Conservation (phyloP, 1,140 invertebrate genomes). For the Ephestia elutella region DNA sequence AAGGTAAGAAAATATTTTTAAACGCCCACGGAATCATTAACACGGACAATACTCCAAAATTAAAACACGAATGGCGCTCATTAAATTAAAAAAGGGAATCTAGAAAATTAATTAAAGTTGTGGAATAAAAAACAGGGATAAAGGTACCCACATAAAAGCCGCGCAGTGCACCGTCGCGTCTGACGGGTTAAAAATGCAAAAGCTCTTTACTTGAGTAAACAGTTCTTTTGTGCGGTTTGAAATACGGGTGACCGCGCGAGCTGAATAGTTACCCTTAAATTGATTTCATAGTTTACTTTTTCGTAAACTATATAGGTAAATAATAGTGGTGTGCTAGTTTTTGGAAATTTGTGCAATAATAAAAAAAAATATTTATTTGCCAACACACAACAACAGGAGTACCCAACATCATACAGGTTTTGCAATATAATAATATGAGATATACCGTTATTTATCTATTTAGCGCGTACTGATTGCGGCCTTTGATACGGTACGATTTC, state of each 20-base stretch:
- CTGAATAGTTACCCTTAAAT: background rate
- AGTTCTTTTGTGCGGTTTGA: constrained; percentile 33
- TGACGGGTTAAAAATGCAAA: constrained; percentile 45
- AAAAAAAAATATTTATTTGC: too few species aligned
- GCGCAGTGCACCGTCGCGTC: constrained; percentile 13
- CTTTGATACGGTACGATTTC: too few species aligned
- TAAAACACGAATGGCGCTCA: background rate
- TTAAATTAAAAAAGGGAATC: constrained; percentile 7
- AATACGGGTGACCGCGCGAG: constrained; percentile 14
- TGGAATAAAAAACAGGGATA: constrained; percentile 4
- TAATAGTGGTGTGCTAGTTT: too few species aligned
- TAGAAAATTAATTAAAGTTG: constrained; percentile 14
- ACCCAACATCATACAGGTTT: too few species aligned
- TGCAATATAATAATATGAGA: too few species aligned
- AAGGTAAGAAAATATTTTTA: too few species aligned
- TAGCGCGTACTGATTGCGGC: too few species aligned
- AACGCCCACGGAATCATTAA: background rate
- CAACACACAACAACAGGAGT: too few species aligned
- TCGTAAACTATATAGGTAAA: background rate
- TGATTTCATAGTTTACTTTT: background rate
- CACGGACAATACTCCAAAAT: background rate
- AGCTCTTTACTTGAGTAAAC: constrained; percentile 48
- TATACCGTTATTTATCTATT: too few species aligned
- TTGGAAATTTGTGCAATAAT: too few species aligned
- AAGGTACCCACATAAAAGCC: constrained; percentile 8